These are phyloP conservation scores for Hippocampus zosterae DNA, from an alignment of 2,113 vertebrate species.

Conservation along the genomic window DNA sequence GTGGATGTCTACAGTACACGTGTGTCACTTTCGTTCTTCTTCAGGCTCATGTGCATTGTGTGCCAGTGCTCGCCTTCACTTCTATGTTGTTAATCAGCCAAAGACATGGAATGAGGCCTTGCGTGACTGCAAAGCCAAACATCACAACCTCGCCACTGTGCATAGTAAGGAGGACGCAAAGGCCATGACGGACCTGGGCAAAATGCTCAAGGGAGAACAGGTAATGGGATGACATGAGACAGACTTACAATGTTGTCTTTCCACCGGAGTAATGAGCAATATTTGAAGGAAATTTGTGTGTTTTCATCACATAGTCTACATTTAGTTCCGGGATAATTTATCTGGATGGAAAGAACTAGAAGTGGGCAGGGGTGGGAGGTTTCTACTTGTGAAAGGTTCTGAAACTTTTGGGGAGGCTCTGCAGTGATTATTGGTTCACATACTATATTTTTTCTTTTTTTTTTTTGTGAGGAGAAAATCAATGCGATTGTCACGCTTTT, in stretches of 20 bases:
- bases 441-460: too few relatives aligned
- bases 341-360: too few relatives aligned
- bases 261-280: background rate
- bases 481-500: too few relatives aligned
- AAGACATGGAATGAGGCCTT: conserved; percentile 4
- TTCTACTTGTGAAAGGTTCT: too few relatives aligned
- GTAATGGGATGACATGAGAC: background rate
- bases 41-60: background rate
- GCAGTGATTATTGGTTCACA: too few relatives aligned
- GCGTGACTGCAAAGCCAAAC: conserved; percentile 17
- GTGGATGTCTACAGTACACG: background rate
- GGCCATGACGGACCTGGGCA: background rate
- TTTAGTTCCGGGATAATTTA: too few relatives aligned
- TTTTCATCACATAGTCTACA: too few relatives aligned
- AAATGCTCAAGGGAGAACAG: background rate
- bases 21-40: background rate
- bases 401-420: too few relatives aligned
- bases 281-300: background rate
- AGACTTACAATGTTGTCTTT: background rate
- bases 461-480: too few relatives aligned
- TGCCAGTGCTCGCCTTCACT: background rate
- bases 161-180: background rate
- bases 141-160: conserved; percentile 15
- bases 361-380: too few relatives aligned
- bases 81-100: conserved; percentile 1